Base-by-base conservation (phyloP, 2,888 invertebrate genomes). In the Phaonia tiefii region DNA sequence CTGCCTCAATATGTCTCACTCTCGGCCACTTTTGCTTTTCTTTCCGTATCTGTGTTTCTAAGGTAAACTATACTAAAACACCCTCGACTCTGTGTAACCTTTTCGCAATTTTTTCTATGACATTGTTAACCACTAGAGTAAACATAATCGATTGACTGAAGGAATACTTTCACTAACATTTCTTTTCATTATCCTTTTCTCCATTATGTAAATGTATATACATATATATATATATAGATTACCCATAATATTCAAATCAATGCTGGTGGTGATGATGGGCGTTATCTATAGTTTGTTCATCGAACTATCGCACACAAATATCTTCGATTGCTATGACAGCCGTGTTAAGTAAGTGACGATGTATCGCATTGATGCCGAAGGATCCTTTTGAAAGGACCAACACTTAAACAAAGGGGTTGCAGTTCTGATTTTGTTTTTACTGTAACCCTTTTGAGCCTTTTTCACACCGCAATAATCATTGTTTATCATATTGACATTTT, bases 1-100 rank as follows among this genome's bases (percentile, higher is more conserved):
- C 91, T 97, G 73, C 98, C 98, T 0, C 94, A 97, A 77, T 98
- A 98, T 90, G 95, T 97, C 51, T 95, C 96, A 4, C 91, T 97
- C 13, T 96, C 96, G 11, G 96, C 97, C 86, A 94, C 96, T 71
- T 92, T 98, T 84, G 95, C 96, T 70, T 96, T 96, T 91, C 92
- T 98, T 76, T 94, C 96, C 0, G 96, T 97, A 31, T 95, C 97
- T 0, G 94, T 97, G 78, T 98, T 97, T 91, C 92, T 97, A 67
- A 92, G 93, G 91, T 90, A 73, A 85, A 84, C 77, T 0, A 37
- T 11, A 65, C n/a, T 44, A 15, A n/a, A 56, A 37, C 51, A 39
- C 20, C n/a, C 1, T 13, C 37, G 7, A 31, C 31, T 31, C 31
- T 7, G 49, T 7, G 17, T 49, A 49, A 49, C 49, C n/a, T 15